Evolutionary conservation across 2,113 vertebrate genomes (phyloP).

Genomic region (Casuarius casuarius): DNA sequence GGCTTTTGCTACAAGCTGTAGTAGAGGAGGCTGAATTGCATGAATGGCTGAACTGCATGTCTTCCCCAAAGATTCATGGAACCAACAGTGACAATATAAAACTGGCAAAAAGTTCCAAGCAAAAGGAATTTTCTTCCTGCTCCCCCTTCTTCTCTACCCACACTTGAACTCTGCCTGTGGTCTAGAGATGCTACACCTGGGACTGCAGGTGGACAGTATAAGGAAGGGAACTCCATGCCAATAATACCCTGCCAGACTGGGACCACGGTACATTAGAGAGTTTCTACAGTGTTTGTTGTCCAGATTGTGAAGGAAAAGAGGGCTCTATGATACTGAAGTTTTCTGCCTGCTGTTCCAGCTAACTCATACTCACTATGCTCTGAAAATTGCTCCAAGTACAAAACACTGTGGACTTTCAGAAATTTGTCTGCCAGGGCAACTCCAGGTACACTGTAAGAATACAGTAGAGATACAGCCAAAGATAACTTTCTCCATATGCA

Average conservation of each 20-base stretch:
- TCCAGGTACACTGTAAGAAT: not conserved
- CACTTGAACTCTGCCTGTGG: not conserved
- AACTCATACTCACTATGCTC: not conserved
- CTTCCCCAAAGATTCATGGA: not conserved
- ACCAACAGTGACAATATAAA: not conserved
- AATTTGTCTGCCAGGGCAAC: not conserved
- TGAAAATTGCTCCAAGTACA: not conserved
- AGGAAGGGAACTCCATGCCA: not conserved
- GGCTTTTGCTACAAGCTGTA: not conserved
- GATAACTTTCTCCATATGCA: not conserved
- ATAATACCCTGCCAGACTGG: not conserved
- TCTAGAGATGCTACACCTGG: not conserved
- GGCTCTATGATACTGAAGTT: not conserved
- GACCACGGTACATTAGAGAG: not conserved
- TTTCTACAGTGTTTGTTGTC: not conserved
- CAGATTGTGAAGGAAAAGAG: not conserved
- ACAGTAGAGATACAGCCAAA: not conserved
- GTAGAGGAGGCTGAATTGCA: not conserved
- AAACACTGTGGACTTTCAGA: not conserved
- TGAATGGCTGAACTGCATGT: not conserved
- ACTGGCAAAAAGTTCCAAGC: not conserved
- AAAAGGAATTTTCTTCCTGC: not conserved
- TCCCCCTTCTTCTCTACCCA: not conserved
- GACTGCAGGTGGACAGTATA: not conserved
- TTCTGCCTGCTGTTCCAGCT: not conserved